A percentile compares a stretch with the other conserved stretches of the same genome.
These are phyloP conservation scores for Alectoris magna DNA, from an alignment of 2,797 vertebrate species.

Conservation along the genomic window DNA sequence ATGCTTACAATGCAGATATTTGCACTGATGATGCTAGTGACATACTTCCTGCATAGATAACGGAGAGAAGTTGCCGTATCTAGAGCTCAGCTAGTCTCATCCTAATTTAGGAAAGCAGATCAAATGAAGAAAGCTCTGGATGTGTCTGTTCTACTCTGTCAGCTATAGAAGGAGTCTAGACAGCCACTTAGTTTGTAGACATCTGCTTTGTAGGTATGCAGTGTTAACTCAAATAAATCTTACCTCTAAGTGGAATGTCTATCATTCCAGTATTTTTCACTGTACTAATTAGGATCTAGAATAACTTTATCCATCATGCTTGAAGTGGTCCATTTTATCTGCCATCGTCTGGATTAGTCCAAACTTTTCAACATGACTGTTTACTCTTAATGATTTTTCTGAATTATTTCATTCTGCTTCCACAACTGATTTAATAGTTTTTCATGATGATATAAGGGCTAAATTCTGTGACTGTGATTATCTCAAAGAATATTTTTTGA, in stretches of 20 bases:
- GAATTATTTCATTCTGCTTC: not conserved
- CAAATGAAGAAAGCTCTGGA: not conserved
- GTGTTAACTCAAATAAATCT: constrained; percentile 19
- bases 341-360: constrained; percentile 21
- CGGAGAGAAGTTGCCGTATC: constrained; percentile 28
- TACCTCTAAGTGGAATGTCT: constrained; percentile 3
- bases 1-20: not conserved
- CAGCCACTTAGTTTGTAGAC: not conserved
- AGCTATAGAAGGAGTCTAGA: constrained; percentile 12
- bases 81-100: constrained; percentile 24
- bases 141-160: not conserved
- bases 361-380: not conserved
- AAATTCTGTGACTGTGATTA: not conserved
- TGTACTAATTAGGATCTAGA: constrained; percentile 38
- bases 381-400: constrained; percentile 37
- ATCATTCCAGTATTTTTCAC: constrained; percentile 21
- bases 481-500: not conserved
- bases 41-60: not conserved
- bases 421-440: not conserved
- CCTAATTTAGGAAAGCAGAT: not conserved
- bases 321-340: constrained; percentile 14
- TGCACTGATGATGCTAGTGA: not conserved
- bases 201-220: not conserved
- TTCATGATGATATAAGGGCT: not conserved
- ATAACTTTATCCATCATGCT: constrained; percentile 25